Base-by-base conservation (phyloP, 2,797 vertebrate species). In the Synaphobranchus kaupii region DNA sequence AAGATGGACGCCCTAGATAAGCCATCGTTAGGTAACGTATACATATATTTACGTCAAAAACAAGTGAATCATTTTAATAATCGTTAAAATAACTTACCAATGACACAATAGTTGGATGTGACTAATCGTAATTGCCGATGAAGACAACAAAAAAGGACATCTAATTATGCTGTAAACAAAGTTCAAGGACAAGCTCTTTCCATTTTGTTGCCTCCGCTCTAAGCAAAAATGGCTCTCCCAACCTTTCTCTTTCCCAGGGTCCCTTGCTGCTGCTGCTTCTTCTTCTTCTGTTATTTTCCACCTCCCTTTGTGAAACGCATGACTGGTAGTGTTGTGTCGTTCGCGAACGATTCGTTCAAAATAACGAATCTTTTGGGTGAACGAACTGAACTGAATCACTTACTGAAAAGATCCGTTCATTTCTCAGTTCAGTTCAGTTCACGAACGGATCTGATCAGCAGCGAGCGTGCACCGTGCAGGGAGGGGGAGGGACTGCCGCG, bases 181-280 rank as follows among this genome's bases (percentile, higher is more conserved):
- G 76, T 81, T 81, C 20, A 81, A 47, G 22, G 20, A 48, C 78
- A 22, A 25, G 2, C 78, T 81, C 22, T 81, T 50, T 7, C 34
- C 73, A 76, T 76, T 44, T 28, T 15, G 68, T 71, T 71, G 3
- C 1, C 17, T 78, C 34, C 47, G 48, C 9, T 63, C n/a, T 78
- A 63, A 54, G 28, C 44, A 73, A 86, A 88, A 86, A 88, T 88
- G 87, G 87, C 63, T 73, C 50, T 52, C 52, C 22, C 20, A 1
- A 2, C 44, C 52, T 63, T 86, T 88, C 88, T 88, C 81, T 60
- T 86, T 88, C 88, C 88, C 88, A 84, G 81, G 39, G 73, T 34
- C 63, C 88, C 60, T 78, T 84, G 66, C 66, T n/a, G 9, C 5
- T 56, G 28, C 54, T 39, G 1, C 39, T 68, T 9, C 68, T 31